Evolutionary conservation across 2,113 vertebrate genomes (phyloP).

Genomic region (Scalopus aquaticus): DNA sequence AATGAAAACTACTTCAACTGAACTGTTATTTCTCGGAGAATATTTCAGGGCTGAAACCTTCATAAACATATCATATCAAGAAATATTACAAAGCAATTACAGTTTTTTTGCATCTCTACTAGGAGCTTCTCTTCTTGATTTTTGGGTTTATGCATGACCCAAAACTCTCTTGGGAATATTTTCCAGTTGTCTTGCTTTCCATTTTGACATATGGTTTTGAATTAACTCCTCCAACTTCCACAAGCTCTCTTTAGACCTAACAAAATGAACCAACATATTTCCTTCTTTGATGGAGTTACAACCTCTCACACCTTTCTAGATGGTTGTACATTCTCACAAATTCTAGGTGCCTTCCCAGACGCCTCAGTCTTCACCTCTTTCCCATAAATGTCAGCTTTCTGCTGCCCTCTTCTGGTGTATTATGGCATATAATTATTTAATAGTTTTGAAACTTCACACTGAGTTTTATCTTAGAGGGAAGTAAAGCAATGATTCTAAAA

Average conservation of each 20-base stretch:
- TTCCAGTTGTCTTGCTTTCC: slow-evolving; percentile 20
- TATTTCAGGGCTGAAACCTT: background rate
- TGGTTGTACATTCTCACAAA: background rate
- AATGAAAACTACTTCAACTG: background rate
- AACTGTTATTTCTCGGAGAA: background rate
- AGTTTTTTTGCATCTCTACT: background rate
- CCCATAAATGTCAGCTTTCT: slow-evolving; percentile 70
- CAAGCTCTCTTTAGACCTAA: background rate
- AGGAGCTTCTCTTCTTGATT: background rate
- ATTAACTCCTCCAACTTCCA: background rate
- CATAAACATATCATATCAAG: background rate
- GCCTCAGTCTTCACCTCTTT: slow-evolving; percentile 21
- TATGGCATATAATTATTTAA: background rate
- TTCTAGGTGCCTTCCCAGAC: slow-evolving; percentile 30
- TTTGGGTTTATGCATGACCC: background rate
- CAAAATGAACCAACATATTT: background rate
- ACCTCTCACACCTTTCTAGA: background rate
- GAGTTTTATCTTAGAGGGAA: background rate
- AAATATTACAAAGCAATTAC: background rate
- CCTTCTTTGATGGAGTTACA: background rate
- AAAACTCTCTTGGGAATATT: background rate
- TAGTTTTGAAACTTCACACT: background rate
- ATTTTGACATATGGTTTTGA: background rate
- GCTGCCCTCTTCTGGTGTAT: slow-evolving; percentile 74
- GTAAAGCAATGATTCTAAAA: slow-evolving; percentile 4